Base-by-base conservation (phyloP, 2,888 invertebrate genomes). In the Brachyptera risi region DNA sequence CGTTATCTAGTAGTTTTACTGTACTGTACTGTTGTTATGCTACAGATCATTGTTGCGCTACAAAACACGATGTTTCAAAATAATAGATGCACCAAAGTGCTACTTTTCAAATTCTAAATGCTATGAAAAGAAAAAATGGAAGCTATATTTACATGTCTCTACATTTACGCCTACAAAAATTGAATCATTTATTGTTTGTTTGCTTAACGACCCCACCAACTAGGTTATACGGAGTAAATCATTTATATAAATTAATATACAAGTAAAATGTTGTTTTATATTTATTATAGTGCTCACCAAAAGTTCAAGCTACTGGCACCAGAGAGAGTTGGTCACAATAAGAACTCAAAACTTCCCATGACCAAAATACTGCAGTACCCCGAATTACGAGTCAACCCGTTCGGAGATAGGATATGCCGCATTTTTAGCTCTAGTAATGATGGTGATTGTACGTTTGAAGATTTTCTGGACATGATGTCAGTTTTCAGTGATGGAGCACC, bases 401-500 rank as follows among this genome's bases (percentile, higher is more conserved):
- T 96, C 75, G 86, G 90, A 38, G 91, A 94, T 70, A 79, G 95
- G 59, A 93, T 96, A 65, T 95, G 95, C 71, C 88, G 90, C 73
- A 91, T 95, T n/a, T 91, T 92, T 69, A 91, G 90, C 73, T 90
- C 90, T 0, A 88, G 87, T 73, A 90, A 90, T 66, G 90, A 91
- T 74, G 95, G 94, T 3, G 91, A 93, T 73, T 89, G 94, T 73
- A 92, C 92, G 0, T 96, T 96, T 76, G 95, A 96, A 75, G 96
- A 96, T 74, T 96, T 95, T 72, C 79, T 96, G 2, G 96, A 96
- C 71, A 95, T 96, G 95, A 94, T 96, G 89, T 95, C 94, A 0
- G 94, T 95, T 17, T 92, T 96, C 69, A 92, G 93, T 72, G 92
- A 94, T 69, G 85, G 85, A 70, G 92, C 96, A 7, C 95, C 96